Base-by-base conservation (phyloP, 2,113 vertebrate genomes). In the Neoarius graeffei region DNA sequence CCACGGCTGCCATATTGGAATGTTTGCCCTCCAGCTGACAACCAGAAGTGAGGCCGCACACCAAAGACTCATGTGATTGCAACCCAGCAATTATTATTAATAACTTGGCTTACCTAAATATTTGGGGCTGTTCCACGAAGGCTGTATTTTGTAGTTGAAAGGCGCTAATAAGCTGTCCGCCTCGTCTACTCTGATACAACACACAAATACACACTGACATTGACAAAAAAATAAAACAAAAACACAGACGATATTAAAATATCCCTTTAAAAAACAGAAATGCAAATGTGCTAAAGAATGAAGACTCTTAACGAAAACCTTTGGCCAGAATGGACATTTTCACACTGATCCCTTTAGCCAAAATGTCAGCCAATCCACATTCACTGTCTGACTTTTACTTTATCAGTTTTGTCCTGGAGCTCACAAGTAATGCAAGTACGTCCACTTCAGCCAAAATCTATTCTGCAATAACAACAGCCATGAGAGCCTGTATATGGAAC, bases 121-220 rank as follows among this genome's bases (percentile, higher is more conserved):
- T 90, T 95, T 95, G 81, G 95, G 94, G 81, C 92, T 96, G 86
- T 95, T 93, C 95, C 94, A 96, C 94, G 95, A 96, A 0, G 95
- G 95, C 86, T 94, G 94, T 20, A 94, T 94, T 30, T 93, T 96
- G 93, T 93, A 96, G 91, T 96, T 94, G 69, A 96, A 96, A 0
- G 95, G 96, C n/a, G 95, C 90, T 93, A 96, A 91, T 88, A 95
- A 92, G 85, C 94, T 94, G 94, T 96, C 94, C 83, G 94, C 93
- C 87, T 96, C 95, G 23, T 95, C 93, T 88, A 95, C 94, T 91
- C 96, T 96, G 20, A 59, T 57, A 54, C 23, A 79, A 69, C 73
- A 76, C 66, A 85, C 27, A 73, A 10, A 86, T 8, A 74, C 57
- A 52, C 76, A 14, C 50, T 52, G 19, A 80, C 52, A 52, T 25